Evolutionary conservation across 2,113 vertebrate genomes (phyloP), one percentile per base, ranked within the genome.

Genomic region (Dasyprocta punctata): DNA sequence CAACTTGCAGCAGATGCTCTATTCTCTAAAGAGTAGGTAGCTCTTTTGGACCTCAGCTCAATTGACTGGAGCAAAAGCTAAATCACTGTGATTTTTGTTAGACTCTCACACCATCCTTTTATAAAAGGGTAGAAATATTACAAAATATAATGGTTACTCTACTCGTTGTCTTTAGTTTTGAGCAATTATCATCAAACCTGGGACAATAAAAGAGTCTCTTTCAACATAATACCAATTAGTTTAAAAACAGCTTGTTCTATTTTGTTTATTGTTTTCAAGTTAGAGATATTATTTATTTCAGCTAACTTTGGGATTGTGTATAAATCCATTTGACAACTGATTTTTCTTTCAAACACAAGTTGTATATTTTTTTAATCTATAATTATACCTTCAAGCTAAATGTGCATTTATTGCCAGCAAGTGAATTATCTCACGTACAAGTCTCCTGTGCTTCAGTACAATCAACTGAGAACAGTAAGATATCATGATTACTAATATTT

Each of bases 381-480:
- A 56, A 97, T 89, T 30, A 49, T 41, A 87, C 49, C 28, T 89
- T 81, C 20, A 81, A 90, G 67, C 24, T 41, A 88, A 94, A 78
- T 7, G 22, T 24, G 4, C 84, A n/a, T 83, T 89, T 92, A 94
- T 44, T 61, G 9, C 6, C 81, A 47, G 84, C 78, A 33, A 81
- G 33, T 52, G 91, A 92, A 61, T 69, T 61, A 33, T 52, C 12
- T 67, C 24, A 44, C 11, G 26, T 19, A 54, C 33, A 61, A 56
- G 11, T 77, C 16, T 87, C 30, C 36, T 77, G 16, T 16, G 16
- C 24, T 83, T 82, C 20, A 56, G 33, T 3, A 22, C 1, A 19
- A 33, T 56, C 71, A 92, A 67, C n/a, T 3, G 13, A 90, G 52
- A 65, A 14, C 61, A 54, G 75, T 2, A 71, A 58, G 58, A 52